A percentile compares a stretch with the other conserved stretches of the same genome.
These are phyloP conservation scores for Aethes cnicana DNA, from an alignment of 2,888 invertebrate genomes.

Conservation along the genomic window DNA sequence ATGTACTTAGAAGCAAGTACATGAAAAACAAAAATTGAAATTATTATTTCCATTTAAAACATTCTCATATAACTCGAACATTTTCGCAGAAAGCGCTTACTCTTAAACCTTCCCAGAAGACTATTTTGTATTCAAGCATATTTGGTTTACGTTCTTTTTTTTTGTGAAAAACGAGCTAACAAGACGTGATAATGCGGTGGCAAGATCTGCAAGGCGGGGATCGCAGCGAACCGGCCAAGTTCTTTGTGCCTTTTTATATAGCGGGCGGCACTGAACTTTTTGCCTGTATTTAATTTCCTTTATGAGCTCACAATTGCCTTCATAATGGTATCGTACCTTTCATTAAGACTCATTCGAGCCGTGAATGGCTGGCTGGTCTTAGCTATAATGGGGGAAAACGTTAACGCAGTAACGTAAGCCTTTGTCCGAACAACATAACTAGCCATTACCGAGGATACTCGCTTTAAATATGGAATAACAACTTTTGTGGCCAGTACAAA, in stretches of 20 bases:
- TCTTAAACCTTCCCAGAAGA: too few relatives aligned
- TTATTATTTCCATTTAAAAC: too few relatives aligned
- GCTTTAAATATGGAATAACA: background rate
- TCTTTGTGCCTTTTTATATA: conserved; percentile 28
- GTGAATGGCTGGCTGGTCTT: conserved; percentile 68
- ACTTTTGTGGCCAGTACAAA: background rate
- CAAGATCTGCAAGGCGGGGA: background rate
- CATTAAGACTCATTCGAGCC: conserved; percentile 74
- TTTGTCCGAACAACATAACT: conserved; percentile 59
- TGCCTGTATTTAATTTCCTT: conserved; percentile 76
- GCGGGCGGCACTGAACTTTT: conserved; percentile 44
- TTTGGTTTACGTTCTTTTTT: too few relatives aligned
- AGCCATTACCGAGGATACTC: conserved; percentile 6
- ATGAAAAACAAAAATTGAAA: too few relatives aligned
- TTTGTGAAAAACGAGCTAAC: too few relatives aligned
- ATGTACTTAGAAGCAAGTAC: too few relatives aligned
- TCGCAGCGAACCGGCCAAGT: conserved; percentile 41
- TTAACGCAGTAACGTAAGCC: conserved; percentile 65
- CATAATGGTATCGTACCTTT: conserved; percentile 76
- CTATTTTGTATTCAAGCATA: too few relatives aligned
- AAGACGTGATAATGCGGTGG: too few relatives aligned
- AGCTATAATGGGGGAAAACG: conserved; percentile 67
- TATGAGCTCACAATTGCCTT: conserved; percentile 75
- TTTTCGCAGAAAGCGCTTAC: too few relatives aligned
- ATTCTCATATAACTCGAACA: too few relatives aligned